Conservation (phyloP, 2,113 vertebrate species). For the Origma solitaria region DNA sequence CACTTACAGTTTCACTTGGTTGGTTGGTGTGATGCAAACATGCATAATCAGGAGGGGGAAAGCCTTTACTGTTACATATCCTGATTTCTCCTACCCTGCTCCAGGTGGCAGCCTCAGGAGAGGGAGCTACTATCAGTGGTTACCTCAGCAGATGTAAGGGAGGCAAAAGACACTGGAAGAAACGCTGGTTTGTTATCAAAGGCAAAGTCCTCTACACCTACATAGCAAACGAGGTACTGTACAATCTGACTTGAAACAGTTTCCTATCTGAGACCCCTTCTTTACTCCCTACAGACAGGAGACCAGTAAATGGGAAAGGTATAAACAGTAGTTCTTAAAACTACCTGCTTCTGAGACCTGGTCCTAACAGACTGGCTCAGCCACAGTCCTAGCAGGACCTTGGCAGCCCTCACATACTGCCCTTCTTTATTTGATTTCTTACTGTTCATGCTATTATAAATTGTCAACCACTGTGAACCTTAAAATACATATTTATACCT, state of each 20-base stretch:
- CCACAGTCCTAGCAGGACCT: not conserved
- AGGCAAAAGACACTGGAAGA: constrained; percentile 95
- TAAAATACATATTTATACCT: not conserved
- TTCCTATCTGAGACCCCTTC: not conserved
- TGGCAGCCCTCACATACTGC: not conserved
- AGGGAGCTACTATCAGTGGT: constrained; percentile 88
- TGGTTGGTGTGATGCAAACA: not conserved
- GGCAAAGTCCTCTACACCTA: constrained; percentile 99
- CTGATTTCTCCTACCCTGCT: not conserved
- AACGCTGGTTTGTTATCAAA: constrained; percentile 96
- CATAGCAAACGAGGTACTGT: constrained; percentile 83
- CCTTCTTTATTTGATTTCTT: not conserved
- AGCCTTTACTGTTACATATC: not conserved
- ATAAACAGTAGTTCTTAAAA: not conserved
- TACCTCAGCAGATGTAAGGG: constrained; percentile 87
- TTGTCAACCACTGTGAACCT: not conserved
- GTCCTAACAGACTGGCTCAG: not conserved
- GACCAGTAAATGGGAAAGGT: not conserved
- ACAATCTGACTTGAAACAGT: not conserved
- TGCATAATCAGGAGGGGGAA: not conserved
- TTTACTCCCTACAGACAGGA: not conserved
- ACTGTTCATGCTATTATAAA: not conserved
- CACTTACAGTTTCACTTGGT: not conserved
- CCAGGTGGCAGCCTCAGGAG: constrained; percentile 84
- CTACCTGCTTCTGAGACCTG: not conserved